Evolutionary conservation across 2,888 invertebrate species (phyloP), one percentile per base, ranked within the genome.

Genomic region (Polyploca ridens): DNA sequence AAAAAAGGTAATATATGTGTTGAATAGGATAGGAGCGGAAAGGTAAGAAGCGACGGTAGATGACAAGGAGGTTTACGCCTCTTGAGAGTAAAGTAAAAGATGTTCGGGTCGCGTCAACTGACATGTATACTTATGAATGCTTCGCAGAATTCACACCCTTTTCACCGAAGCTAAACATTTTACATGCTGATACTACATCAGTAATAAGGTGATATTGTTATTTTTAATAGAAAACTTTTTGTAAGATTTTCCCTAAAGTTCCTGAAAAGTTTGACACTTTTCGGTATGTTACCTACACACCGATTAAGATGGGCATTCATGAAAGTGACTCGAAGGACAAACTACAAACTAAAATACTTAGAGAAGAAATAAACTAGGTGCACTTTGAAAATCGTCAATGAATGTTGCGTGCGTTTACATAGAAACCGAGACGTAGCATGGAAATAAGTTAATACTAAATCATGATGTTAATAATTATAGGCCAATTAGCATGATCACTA

Each of bases 71-170:
- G 85, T 82, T 82, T 79, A 74, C 76, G 84, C 85, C 88, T 87
- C 89, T 84, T 68, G 88, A 88, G 90, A 86, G 84, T 75, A 76
- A 83, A 83, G 84, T 86, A 85, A 89, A 86, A 88, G 88, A 90
- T 87, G 88, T 89, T 88, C 82, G 87, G 89, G 86, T 85, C 87
- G 82, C 83, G 83, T 82, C 86, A 85, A 84, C 87, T 88, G 88
- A 88, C 87, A 84, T 83, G 83, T 85, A 81, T 82, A 84, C 85
- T 89, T 89, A 90, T 90, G 89, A 89, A 88, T 83, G 84, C 82
- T 85, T 80, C 76, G 69, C 72, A 69, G 63, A 69, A 68, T 75
- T 87, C 84, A 79, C 81, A 86, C 82, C 84, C 85, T 84, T 82
- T 79, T 85, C 81, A 83, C 76, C 74, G 79, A 76, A 69, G 74